A percentile compares a stretch with the other conserved stretches of the same genome.
Evolutionary conservation across 2,888 invertebrate genomes (phyloP).

Genomic region (Pseudococcus viburni): DNA sequence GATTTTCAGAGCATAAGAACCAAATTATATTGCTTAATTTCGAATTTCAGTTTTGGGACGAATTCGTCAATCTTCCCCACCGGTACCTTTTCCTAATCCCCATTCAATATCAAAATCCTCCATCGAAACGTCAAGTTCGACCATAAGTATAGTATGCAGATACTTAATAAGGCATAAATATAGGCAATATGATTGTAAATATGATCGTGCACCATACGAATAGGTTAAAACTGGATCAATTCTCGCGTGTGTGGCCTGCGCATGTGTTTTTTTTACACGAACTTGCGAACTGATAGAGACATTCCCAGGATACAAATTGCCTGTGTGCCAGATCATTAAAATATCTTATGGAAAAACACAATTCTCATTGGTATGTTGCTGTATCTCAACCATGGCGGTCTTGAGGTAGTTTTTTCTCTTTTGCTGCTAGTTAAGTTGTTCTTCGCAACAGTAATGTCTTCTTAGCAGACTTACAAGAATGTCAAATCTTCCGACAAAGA

Average conservation of each 20-base stretch:
- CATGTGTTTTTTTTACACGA: slow-evolving; percentile 45
- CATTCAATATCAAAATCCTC: no score
- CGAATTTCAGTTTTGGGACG: no score
- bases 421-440: slow-evolving; percentile 45
- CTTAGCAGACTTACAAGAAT: slow-evolving; percentile 64
- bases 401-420: slow-evolving; percentile 60
- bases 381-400: slow-evolving; percentile 64
- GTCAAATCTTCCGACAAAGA: slow-evolving; percentile 66
- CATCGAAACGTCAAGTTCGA: no score
- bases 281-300: slow-evolving; percentile 64
- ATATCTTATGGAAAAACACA: slow-evolving; percentile 60
- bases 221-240: slow-evolving; percentile 60
- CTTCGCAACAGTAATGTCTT: slow-evolving; percentile 56
- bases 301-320: slow-evolving; percentile 66
- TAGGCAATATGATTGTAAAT: slow-evolving; percentile 21
- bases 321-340: slow-evolving; percentile 63
- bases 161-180: neutral
- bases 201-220: slow-evolving; percentile 4
- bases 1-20: no score
- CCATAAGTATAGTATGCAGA: no score
- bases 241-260: slow-evolving; percentile 62
- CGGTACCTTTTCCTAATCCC: no score
- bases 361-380: slow-evolving; percentile 61
- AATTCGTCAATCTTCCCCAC: no score
- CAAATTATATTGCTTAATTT: no score